Base-by-base conservation (phyloP, 2,113 vertebrate species). In the Burhinus oedicnemus region DNA sequence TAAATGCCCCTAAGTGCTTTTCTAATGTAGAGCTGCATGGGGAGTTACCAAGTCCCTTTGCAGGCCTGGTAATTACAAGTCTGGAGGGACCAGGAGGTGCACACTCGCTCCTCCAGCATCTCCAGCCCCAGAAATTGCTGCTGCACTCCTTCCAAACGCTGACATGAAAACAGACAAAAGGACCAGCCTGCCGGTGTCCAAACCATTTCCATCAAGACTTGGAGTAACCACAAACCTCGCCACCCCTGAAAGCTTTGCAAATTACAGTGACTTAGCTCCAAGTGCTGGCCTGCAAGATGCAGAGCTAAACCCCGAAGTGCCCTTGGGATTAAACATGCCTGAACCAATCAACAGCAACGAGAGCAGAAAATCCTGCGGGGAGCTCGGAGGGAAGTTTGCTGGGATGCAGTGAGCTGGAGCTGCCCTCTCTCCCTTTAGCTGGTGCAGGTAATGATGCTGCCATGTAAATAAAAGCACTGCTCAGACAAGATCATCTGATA, bases 11-110 rank as follows among this genome's bases (percentile, higher is more conserved):
- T 5, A n/a, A 87, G 83, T 3, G 60, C 42, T 68, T 12, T 29
- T 30, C 57, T n/a, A 34, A 30, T 0, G 34, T 5, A 34, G 25
- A 89, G 60, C 68, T 81, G 45, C 72, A 58, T 8, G 0, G 29
- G 27, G 45, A 76, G 61, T 3, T 21, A 64, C 21, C 2, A 4
- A 32, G 38, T 4, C 52, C 74, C 47, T 82, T 32, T 9, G 2
- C 32, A 78, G 17, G 22, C 12, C 27, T 0, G 0, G n/a, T 29
- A 87, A 72, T 76, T 12, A 4, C 0, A 7, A 21, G 55, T 2
- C 8, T 0, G 66, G 75, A 85, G 30, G 12, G 18, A 82, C 7
- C 70, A 38, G 70, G 62, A 83, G 88, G 42, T 55, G 11, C 54
- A 32, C 2, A 0, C 9, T 68, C 11, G 0, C 54, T 65, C 75